Percentiles rank a stretch among this genome's conserved stretches.
phyloP scores from a whole-genome alignment of 2,797 vertebrate genomes.

The Valencia hispanica region DNA sequence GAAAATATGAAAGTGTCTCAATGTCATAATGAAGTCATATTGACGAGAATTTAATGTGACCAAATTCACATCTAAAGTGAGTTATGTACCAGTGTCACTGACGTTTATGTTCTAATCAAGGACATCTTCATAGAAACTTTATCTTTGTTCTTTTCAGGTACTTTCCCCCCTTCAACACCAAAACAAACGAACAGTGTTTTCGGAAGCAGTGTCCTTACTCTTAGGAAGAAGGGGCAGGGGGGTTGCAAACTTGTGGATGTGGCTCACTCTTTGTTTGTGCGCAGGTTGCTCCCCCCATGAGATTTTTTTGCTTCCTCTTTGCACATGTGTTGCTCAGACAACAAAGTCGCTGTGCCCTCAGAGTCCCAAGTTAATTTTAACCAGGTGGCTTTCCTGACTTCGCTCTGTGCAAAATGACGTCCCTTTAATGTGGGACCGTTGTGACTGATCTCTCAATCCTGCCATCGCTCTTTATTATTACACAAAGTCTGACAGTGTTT shows the following conservation, averaged over 20 bases:
- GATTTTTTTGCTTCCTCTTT: conserved; percentile 40
- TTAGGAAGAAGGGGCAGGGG: conserved; percentile 34
- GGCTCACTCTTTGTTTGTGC: conserved; percentile 54
- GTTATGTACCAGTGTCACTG: not conserved
- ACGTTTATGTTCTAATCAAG: not conserved
- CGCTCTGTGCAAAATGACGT: conserved; percentile 20
- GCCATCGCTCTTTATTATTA: conserved; percentile 36
- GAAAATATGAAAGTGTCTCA: not conserved
- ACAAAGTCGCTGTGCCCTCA: conserved; percentile 44
- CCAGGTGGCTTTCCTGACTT: conserved; percentile 55
- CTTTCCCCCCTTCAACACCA: conserved; percentile 34
- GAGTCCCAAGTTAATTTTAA: conserved; percentile 53
- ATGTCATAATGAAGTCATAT: not conserved
- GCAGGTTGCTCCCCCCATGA: conserved; percentile 14
- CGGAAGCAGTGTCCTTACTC: conserved; percentile 47
- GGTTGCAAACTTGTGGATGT: conserved; percentile 32
- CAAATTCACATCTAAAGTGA: not conserved
- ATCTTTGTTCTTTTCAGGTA: not conserved
- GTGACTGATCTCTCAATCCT: conserved; percentile 35
- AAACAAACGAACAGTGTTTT: conserved; percentile 46
- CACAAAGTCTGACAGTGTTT: conserved; percentile 31
- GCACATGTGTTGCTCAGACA: conserved; percentile 50
- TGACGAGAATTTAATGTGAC: not conserved
- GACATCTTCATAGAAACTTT: not conserved
- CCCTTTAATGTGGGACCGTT: conserved; percentile 29